A percentile compares a stretch with the other conserved stretches of the same genome.
Evolutionary conservation across 2,113 vertebrate genomes (phyloP).

Genomic region (Callaeas wilsoni): DNA sequence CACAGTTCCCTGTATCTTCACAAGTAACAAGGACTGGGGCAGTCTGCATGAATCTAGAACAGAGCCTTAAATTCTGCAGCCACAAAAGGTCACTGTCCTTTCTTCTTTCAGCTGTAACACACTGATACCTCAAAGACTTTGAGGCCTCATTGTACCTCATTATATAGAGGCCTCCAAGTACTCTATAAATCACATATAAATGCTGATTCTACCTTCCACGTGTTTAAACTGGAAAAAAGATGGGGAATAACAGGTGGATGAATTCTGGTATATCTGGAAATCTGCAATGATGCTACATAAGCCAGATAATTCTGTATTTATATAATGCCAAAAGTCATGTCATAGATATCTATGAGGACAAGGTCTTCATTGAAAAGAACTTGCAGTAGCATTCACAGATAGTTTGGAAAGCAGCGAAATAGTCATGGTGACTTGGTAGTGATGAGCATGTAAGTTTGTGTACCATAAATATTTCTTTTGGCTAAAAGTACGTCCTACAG

Average conservation of each 20-base stretch:
- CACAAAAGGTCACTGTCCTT: neutral
- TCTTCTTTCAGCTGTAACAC: neutral
- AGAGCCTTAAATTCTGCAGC: neutral
- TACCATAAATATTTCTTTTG: neutral
- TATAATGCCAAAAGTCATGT: neutral
- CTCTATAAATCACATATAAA: neutral
- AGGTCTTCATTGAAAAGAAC: neutral
- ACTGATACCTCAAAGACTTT: neutral
- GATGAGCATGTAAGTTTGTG: neutral
- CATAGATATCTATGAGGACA: neutral
- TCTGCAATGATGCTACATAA: neutral
- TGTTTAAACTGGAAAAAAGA: neutral
- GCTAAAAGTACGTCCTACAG: neutral
- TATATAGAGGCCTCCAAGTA: neutral
- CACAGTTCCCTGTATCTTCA: neutral
- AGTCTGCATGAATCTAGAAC: neutral
- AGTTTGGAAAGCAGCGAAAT: neutral
- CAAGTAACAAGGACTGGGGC: neutral
- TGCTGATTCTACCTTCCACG: neutral
- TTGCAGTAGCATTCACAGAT: neutral
- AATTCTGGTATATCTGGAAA: neutral
- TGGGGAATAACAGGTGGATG: neutral
- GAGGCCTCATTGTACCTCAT: neutral
- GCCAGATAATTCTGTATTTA: neutral
- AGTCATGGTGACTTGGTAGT: neutral